Percentiles rank a stretch among this genome's conserved stretches.
These are phyloP conservation scores for Mustelus asterias DNA, from an alignment of 2,113 vertebrate genomes.

Conservation along the genomic window DNA sequence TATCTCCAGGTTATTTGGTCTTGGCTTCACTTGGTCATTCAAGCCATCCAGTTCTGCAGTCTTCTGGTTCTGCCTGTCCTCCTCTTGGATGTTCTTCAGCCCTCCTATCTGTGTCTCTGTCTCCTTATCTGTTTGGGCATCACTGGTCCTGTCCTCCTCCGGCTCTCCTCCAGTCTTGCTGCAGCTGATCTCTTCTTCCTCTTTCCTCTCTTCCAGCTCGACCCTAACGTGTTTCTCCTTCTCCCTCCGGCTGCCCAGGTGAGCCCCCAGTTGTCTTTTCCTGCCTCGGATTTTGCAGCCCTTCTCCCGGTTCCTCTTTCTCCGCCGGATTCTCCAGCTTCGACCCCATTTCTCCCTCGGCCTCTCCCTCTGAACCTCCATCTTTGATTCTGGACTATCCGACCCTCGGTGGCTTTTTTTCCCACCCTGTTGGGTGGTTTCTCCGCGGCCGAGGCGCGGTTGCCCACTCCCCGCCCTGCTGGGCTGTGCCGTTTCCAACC, in stretches of 20 bases:
- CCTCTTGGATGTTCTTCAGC: not conserved
- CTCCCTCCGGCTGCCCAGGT: not conserved
- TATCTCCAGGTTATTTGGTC: not conserved
- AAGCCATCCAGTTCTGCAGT: not conserved
- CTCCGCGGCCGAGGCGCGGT: not conserved
- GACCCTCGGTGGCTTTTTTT: not conserved
- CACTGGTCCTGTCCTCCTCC: not conserved
- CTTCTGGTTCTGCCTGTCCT: not conserved
- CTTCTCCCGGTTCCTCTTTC: not conserved
- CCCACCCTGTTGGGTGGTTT: no score
- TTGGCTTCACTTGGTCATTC: not conserved
- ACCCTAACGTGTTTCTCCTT: not conserved
- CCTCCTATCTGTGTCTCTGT: not conserved
- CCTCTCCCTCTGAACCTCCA: not conserved
- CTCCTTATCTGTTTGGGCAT: not conserved
- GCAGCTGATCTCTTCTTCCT: not conserved
- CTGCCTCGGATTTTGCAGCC: not conserved
- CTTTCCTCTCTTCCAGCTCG: not conserved
- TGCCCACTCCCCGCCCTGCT: not conserved
- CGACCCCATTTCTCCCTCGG: not conserved
- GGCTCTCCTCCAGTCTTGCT: not conserved
- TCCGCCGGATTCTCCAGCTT: not conserved
- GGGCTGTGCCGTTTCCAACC: not conserved
- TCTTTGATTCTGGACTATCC: not conserved
- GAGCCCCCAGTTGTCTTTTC: not conserved